Base-by-base conservation (phyloP, 2,888 invertebrate genomes). In the Spilosoma lubricipeda region DNA sequence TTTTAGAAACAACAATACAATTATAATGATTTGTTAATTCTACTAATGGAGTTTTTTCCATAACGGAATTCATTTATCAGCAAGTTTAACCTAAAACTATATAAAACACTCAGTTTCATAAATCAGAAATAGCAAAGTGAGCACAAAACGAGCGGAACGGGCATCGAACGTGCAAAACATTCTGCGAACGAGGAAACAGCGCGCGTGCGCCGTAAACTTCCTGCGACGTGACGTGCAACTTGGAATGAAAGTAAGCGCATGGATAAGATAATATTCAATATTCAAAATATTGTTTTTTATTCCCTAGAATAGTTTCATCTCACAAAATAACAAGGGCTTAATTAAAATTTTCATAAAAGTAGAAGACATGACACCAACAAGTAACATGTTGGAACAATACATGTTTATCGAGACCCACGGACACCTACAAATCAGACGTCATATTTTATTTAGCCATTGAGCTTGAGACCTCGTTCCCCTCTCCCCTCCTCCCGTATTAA, bases 181-280 rank as follows among this genome's bases (percentile, higher is more conserved):
- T 93, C 90, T 90, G 90, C 89, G 85, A 88, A 90, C 89, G 89
- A 92, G 94, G 93, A 94, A 92, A 89, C 90, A 78, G 86, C 82
- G 89, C 88, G 90, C 93, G 92, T 91, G 92, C 90, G 86, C 87
- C 81, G 87, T 91, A 92, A 92, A 92, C 93, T 93, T 93, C 94
- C 94, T 90, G 90, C 83, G 79, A 76, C 80, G 80, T 80, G 75
- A 77, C 81, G 36, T 27, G 75, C 70, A 77, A 75, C 69, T 75
- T 52, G 39, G 80, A 77, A 82, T 33, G 23, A 9, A 23, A 59
- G 72, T 75, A 65, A 72, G 71, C 39, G 33, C 39, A 23, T 77
- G 71, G 83, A 86, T 74, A 65, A 30, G 84, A 77, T 59, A 82
- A 45, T 68, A 59, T n/a, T 30, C 2, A 82, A 45, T 68, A 59